Conservation (phyloP, 2,888 invertebrate species). For the Xylocampa areola region DNA sequence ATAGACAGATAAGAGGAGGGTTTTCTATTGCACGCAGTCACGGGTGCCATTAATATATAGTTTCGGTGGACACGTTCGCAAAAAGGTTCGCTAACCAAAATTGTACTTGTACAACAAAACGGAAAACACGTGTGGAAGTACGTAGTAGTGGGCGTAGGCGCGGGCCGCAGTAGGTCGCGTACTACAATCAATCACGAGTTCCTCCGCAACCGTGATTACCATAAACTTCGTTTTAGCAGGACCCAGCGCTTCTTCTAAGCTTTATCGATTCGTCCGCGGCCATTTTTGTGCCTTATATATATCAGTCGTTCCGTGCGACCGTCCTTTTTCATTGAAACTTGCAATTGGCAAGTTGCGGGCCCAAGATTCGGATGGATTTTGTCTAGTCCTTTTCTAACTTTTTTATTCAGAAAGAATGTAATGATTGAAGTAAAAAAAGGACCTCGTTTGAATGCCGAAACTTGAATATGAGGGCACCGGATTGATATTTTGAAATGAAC, state of each 20-base stretch:
- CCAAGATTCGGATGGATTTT: constrained; percentile 77
- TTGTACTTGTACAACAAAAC: constrained; percentile 56
- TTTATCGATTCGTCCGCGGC: constrained; percentile 83
- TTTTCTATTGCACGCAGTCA: constrained; percentile 58
- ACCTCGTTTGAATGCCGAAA: constrained; percentile 48
- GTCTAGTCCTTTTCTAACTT: constrained; percentile 68
- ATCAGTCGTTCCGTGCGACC: constrained; percentile 74
- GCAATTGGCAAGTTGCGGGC: constrained; percentile 80
- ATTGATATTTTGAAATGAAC: constrained; percentile 57
- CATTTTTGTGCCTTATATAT: constrained; percentile 84
- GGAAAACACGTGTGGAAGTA: constrained; percentile 61
- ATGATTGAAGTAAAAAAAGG: constrained; percentile 56
- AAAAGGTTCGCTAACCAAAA: constrained; percentile 55
- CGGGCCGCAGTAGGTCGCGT: constrained; percentile 68
- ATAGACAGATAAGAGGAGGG: constrained; percentile 53
- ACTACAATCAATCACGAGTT: constrained; percentile 87
- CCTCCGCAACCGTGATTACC: constrained; percentile 86
- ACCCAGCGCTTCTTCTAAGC: constrained; percentile 85
- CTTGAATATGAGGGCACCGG: constrained; percentile 49
- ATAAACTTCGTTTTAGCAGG: constrained; percentile 88
- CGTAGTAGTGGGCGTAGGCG: constrained; percentile 60
- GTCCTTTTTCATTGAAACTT: constrained; percentile 85
- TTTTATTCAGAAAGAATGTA: constrained; percentile 60
- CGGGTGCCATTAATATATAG: constrained; percentile 58
- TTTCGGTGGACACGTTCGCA: constrained; percentile 51